A percentile compares a stretch with the other conserved stretches of the same genome.
Conservation (phyloP, 1,140 invertebrate species). For the Lepidotrigona ventralis region DNA sequence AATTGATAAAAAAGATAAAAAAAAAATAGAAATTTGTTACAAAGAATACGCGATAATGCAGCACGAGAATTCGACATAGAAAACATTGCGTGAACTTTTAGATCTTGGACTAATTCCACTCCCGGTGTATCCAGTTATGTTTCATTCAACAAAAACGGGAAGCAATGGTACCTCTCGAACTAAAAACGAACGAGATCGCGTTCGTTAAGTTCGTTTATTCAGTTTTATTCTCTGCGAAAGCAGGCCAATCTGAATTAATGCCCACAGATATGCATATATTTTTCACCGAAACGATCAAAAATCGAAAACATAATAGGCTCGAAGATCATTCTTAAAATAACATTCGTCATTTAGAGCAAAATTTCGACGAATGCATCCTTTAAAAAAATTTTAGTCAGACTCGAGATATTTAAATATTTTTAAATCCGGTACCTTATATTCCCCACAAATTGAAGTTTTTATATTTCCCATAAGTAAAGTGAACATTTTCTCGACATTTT, state of each 20-base stretch:
- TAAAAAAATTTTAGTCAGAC: too few relatives aligned
- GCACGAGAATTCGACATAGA: not conserved
- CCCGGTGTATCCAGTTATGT: not conserved
- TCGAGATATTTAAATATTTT: too few relatives aligned
- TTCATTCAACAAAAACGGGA: not conserved
- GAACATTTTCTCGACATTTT: too few relatives aligned
- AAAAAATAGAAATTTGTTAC: too few relatives aligned
- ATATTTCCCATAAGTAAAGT: too few relatives aligned
- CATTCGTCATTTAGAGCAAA: too few relatives aligned
- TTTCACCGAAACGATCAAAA: not conserved
- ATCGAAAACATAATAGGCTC: too few relatives aligned
- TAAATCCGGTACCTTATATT: too few relatives aligned
- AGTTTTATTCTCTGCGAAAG: not conserved
- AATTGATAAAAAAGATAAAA: too few relatives aligned
- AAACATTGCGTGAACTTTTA: not conserved
- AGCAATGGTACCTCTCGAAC: not conserved
- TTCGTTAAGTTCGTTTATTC: conserved; percentile 6
- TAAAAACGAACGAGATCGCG: not conserved
- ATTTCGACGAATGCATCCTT: too few relatives aligned
- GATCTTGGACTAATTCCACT: conserved; percentile 21
- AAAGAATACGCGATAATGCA: not conserved
- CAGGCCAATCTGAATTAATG: not conserved
- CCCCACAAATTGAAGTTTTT: too few relatives aligned
- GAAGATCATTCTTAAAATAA: too few relatives aligned
- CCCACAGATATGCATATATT: not conserved